phyloP scores from a whole-genome alignment of 1,140 invertebrate genomes.

The Heliothis subflexa region DNA sequence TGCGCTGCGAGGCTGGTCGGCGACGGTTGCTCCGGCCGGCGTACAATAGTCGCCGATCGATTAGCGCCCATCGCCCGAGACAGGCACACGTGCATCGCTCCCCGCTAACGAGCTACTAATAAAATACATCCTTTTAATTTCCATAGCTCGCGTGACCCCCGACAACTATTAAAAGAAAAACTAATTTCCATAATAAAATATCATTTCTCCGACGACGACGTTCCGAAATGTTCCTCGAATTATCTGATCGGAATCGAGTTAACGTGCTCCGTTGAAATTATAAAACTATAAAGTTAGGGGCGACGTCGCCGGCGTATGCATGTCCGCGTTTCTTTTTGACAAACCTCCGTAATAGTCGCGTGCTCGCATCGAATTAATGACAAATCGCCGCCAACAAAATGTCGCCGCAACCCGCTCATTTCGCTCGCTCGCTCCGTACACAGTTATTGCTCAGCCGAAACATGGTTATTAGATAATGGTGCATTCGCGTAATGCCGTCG shows the following conservation, averaged over 20 bases:
- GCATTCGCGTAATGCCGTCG: conserved; percentile 72
- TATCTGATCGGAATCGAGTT: conserved; percentile 82
- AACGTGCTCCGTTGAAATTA: conserved; percentile 80
- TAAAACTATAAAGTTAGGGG: conserved; percentile 79
- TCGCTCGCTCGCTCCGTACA: conserved; percentile 61
- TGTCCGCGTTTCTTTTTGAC: conserved; percentile 79
- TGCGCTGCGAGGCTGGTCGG: conserved; percentile 56
- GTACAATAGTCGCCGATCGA: conserved; percentile 80
- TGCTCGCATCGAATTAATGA: conserved; percentile 81
- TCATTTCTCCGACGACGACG: conserved; percentile 60
- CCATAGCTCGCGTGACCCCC: conserved; percentile 72
- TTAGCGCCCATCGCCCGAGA: conserved; percentile 67
- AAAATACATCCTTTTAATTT: conserved; percentile 74
- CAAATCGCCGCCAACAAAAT: conserved; percentile 66
- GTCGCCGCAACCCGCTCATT: conserved; percentile 79
- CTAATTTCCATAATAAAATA: conserved; percentile 84
- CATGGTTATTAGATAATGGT: conserved; percentile 82
- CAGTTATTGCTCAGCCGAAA: conserved; percentile 69
- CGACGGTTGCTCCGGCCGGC: conserved; percentile 49
- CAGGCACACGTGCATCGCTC: conserved; percentile 50
- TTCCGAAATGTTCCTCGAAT: conserved; percentile 67
- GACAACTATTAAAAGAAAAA: conserved; percentile 81
- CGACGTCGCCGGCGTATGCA: conserved; percentile 76
- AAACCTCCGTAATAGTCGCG: conserved; percentile 80
- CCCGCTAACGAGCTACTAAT: conserved; percentile 71